A percentile compares a stretch with the other conserved stretches of the same genome.
Evolutionary conservation across 2,113 vertebrate species (phyloP).

Genomic region (rabbit (Oryctolagus cuniculus)): DNA sequence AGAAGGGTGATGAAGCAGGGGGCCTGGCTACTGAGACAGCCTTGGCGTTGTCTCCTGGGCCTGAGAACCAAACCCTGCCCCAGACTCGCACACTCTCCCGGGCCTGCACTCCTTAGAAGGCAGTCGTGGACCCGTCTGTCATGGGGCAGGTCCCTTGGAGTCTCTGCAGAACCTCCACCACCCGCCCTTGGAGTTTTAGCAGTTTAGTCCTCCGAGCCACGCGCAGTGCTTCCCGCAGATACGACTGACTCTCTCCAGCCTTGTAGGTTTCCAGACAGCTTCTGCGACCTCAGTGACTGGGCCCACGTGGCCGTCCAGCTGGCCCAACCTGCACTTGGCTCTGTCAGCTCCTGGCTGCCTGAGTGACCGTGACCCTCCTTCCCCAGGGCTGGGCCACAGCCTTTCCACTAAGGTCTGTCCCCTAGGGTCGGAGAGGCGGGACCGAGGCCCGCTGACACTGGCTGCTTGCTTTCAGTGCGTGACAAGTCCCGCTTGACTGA

Average conservation of each 20-base stretch:
- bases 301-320: background rate
- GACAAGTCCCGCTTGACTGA: background rate
- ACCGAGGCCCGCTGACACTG: background rate
- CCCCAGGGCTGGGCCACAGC: background rate
- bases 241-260: background rate
- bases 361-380: background rate
- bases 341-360: background rate
- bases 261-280: background rate
- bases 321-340: background rate
- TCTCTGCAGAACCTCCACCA: background rate
- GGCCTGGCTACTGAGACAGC: rapidly evolving
- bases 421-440: background rate
- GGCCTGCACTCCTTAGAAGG: background rate
- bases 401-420: background rate
- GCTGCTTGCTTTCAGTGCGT: background rate
- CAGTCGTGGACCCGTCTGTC: background rate
- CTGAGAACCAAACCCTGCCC: background rate
- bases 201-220: background rate
- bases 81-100: background rate
- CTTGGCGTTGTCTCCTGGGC: background rate
- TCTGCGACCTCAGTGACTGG: background rate
- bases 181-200: conserved; percentile 4
- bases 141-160: background rate
- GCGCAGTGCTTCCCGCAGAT: background rate
- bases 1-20: background rate